phyloP scores from a whole-genome alignment of 2,113 vertebrate species.

The Oncorhynchus mykiss region DNA sequence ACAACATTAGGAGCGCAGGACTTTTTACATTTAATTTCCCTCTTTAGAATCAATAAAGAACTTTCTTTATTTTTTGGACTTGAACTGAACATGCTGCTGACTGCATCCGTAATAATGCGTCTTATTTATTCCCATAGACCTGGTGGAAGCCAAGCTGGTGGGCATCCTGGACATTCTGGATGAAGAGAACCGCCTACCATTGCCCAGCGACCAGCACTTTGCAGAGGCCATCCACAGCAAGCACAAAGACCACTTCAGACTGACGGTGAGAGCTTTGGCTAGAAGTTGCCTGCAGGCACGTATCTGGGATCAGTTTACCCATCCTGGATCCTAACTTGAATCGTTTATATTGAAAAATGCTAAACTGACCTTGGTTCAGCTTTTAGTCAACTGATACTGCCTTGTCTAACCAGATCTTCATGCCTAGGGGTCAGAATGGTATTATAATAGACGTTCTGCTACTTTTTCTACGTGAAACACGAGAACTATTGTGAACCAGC shows the following conservation, averaged over 20 bases:
- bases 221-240: conserved; percentile 88
- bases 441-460: neutral
- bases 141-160: conserved; percentile 92
- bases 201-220: conserved; percentile 95
- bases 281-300: no score
- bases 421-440: no score
- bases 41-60: no score
- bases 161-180: conserved; percentile 96
- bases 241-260: conserved; percentile 95
- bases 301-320: no score
- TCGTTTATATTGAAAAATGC: no score
- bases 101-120: conserved; percentile 3
- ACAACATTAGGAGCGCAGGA: no score
- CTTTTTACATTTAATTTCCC: no score
- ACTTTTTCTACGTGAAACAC: neutral
- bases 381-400: no score
- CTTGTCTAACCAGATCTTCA: no score
- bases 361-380: no score
- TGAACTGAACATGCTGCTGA: conserved; percentile 22
- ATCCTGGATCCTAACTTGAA: no score
- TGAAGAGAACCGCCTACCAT: conserved; percentile 98
- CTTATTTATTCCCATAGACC: conserved; percentile 71
- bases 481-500: neutral
- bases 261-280: conserved; percentile 74
- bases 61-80: conserved; percentile 13